These are phyloP conservation scores for Gobius niger DNA, from an alignment of 2,113 vertebrate species.

Conservation along the genomic window DNA sequence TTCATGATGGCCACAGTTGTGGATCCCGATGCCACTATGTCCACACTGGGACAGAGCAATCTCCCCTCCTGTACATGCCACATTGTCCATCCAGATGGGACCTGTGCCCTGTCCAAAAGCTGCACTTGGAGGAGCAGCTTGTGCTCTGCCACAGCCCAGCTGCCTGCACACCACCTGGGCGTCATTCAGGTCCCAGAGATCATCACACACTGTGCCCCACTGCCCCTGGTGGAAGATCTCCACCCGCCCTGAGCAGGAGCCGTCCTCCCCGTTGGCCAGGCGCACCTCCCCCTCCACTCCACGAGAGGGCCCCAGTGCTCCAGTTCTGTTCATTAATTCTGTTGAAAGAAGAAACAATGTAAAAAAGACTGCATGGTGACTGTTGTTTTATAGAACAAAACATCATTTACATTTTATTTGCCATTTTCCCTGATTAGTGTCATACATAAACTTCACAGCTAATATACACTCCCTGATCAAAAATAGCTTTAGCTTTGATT, in stretches of 20 bases:
- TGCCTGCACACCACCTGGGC: conserved; percentile 64
- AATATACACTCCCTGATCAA: no score
- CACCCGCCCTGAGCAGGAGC: conserved; percentile 54
- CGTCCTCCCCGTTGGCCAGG: conserved; percentile 37
- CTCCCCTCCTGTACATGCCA: conserved; percentile 55
- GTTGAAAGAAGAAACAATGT: neutral
- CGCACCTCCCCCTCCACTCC: conserved; percentile 35
- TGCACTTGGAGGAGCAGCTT: neutral
- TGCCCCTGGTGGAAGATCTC: conserved; percentile 50
- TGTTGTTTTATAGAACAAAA: no score
- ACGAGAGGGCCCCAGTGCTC: neutral
- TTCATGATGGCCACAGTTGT: conserved; percentile 55
- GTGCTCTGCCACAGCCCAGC: conserved; percentile 51
- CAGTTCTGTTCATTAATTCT: conserved; percentile 8
- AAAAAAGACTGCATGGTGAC: neutral
- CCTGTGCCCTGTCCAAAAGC: conserved; percentile 45
- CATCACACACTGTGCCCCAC: conserved; percentile 65
- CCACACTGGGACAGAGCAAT: conserved; percentile 39
- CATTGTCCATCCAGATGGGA: conserved; percentile 52
- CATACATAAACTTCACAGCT: no score
- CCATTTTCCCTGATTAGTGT: no score
- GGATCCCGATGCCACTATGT: conserved; percentile 19
- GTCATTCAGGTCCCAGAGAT: conserved; percentile 26
- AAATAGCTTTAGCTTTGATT: no score
- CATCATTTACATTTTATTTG: no score